phyloP scores from a whole-genome alignment of 2,888 invertebrate genomes.

The Chloroclystis v-ata region DNA sequence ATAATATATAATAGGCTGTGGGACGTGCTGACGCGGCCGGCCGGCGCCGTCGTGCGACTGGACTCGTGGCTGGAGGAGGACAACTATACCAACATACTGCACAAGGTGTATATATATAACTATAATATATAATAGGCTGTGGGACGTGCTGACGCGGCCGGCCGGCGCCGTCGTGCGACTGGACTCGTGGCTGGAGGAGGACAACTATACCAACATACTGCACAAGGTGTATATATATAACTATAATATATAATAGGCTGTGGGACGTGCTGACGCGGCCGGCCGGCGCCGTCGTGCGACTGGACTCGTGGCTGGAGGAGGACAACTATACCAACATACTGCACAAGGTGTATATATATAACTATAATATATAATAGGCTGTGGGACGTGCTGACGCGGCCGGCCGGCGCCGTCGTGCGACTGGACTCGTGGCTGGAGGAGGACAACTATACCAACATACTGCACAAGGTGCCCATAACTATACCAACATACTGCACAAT shows the following conservation, averaged over 20 bases:
- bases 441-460: constrained; percentile 70
- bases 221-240: too few species aligned
- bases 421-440: constrained; percentile 66
- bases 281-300: constrained; percentile 50
- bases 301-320: constrained; percentile 65
- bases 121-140: too few species aligned
- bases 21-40: constrained; percentile 54
- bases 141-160: constrained; percentile 57
- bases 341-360: constrained; percentile 74
- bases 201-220: constrained; percentile 71
- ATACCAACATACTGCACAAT: too few species aligned
- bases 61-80: constrained; percentile 67
- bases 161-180: constrained; percentile 54
- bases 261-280: constrained; percentile 60
- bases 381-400: constrained; percentile 58
- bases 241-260: too few species aligned
- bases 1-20: too few species aligned
- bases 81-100: constrained; percentile 71
- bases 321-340: constrained; percentile 73
- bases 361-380: too few species aligned
- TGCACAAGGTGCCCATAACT: constrained; percentile 75
- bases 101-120: too few species aligned
- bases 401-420: constrained; percentile 52
- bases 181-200: constrained; percentile 65
- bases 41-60: constrained; percentile 53